These are phyloP conservation scores for Empidonax traillii DNA, from an alignment of 2,113 vertebrate genomes.

Conservation along the genomic window DNA sequence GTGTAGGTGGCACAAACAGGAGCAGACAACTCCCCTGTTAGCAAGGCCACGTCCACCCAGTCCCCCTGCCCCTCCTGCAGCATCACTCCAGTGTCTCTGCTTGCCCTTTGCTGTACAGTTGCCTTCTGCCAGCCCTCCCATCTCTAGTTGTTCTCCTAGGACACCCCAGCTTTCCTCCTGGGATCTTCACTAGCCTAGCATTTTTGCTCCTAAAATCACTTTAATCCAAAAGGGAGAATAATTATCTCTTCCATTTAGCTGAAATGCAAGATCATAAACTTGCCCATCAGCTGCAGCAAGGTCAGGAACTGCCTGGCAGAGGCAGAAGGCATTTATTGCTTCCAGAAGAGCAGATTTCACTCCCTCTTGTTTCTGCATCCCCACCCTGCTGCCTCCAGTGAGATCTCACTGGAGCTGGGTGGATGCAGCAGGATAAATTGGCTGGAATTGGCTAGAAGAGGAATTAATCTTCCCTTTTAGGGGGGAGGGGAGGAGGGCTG, in stretches of 20 bases:
- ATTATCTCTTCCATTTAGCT: conserved; percentile 51
- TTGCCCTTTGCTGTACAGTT: not conserved
- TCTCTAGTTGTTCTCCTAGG: not conserved
- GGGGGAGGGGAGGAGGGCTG: not conserved
- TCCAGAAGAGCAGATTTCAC: conserved; percentile 23
- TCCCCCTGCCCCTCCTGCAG: not conserved
- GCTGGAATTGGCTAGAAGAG: not conserved
- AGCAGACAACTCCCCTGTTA: not conserved
- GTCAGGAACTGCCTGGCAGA: conserved; percentile 19
- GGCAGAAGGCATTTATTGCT: conserved; percentile 54
- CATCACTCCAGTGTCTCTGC: not conserved
- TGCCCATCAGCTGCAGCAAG: conserved; percentile 36
- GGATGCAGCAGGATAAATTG: conserved; percentile 10
- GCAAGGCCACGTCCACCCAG: not conserved
- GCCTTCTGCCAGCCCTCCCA: not conserved
- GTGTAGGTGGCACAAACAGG: not conserved
- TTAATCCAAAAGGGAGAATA: not conserved
- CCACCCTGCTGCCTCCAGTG: conserved; percentile 42
- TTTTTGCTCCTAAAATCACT: conserved; percentile 14
- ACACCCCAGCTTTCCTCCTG: not conserved
- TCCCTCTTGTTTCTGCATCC: conserved; percentile 9
- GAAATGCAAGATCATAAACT: conserved; percentile 32
- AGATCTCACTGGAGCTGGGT: conserved; percentile 23
- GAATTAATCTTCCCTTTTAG: not conserved
- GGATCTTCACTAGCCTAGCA: not conserved